Evolutionary conservation across 64 coral and sea anemone species (phyloP), one percentile per base, ranked within the genome.

Genomic region (Acropora yongei): DNA sequence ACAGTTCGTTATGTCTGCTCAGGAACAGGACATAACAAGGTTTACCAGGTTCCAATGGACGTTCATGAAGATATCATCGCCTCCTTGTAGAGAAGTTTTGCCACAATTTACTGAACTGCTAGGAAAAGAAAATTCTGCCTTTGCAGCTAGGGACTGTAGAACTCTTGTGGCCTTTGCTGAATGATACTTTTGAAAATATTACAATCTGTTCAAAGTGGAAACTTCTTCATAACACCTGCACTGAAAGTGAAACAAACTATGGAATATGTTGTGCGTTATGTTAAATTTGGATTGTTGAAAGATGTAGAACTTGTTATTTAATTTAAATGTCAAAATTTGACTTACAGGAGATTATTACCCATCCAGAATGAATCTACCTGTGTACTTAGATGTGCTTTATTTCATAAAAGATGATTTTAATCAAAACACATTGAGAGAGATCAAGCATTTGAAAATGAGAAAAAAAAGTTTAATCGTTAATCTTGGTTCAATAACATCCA

Each of bases 21-120:
- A 49, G 80, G 90, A 14, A 92, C 43, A 49, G 72, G 90, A 39
- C 72, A 53, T 39, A 92, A 85, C 0, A 40, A 92, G 47, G 80
- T 92, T 16, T 92, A 30, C 65, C 71, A 92, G 8, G 90, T 92
- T 66, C 1, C 68, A 7, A 46, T 47, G 72, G 80, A 84, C 17
- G 51, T 92, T 10, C 80, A 92, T 85, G 90, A 92, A 68, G 72
- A 85, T 42, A 92, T 85, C n/a, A 49, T 85, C 47, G 69, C 68
- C n/a, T 90, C 78, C 8, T 68, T 78, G 78, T 75, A 87, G 71
- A 30, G 7, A 4, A n/a, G n/a, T 74, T 74, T 74, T 42, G 71
- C 18, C 51, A 55, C 71, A 74, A 30, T 40, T 40, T 8, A 40
- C 3, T 74, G 1, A 74, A 40, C 0, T 74, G 6, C 71, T 8